A percentile compares a stretch with the other conserved stretches of the same genome.
These are phyloP conservation scores for Xylota segnis DNA, from an alignment of 2,888 invertebrate genomes.

Conservation along the genomic window DNA sequence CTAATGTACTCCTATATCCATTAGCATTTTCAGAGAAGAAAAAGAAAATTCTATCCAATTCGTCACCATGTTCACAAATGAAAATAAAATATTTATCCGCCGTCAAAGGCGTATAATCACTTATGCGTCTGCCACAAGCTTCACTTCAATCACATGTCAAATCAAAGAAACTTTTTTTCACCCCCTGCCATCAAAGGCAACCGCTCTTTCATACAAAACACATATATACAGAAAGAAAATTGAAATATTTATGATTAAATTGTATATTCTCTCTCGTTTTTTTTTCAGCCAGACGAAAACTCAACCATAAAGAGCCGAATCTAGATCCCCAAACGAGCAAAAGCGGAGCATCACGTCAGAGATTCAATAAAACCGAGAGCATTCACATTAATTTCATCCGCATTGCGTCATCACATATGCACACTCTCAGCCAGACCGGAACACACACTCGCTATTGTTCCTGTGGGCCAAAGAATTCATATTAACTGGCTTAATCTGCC, in stretches of 20 bases:
- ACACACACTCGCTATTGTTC: conserved; percentile 53
- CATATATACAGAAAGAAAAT: conserved; percentile 27
- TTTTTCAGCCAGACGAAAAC: conserved; percentile 50
- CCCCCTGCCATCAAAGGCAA: conserved; percentile 2
- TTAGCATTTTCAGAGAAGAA: not conserved
- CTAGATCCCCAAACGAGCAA: conserved; percentile 48
- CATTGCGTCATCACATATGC: conserved; percentile 71
- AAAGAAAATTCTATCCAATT: not conserved
- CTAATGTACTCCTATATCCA: not conserved
- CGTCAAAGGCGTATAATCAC: conserved; percentile 44
- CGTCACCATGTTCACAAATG: conserved; percentile 29
- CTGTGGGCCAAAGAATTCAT: conserved; percentile 47
- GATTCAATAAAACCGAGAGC: conserved; percentile 60
- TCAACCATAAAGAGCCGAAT: conserved; percentile 51
- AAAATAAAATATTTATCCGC: conserved; percentile 51
- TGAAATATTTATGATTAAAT: conserved; percentile 73
- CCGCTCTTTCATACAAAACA: not conserved
- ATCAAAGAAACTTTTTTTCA: conserved; percentile 37
- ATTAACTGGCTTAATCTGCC: conserved; percentile 58
- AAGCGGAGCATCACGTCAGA: conserved; percentile 38
- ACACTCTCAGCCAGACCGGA: conserved; percentile 16
- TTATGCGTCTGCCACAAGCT: conserved; percentile 45
- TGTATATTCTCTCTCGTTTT: conserved; percentile 49
- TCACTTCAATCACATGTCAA: conserved; percentile 47
- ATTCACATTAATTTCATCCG: conserved; percentile 69